phyloP scores from a whole-genome alignment of 2,113 vertebrate species.

The Sylvia atricapilla region DNA sequence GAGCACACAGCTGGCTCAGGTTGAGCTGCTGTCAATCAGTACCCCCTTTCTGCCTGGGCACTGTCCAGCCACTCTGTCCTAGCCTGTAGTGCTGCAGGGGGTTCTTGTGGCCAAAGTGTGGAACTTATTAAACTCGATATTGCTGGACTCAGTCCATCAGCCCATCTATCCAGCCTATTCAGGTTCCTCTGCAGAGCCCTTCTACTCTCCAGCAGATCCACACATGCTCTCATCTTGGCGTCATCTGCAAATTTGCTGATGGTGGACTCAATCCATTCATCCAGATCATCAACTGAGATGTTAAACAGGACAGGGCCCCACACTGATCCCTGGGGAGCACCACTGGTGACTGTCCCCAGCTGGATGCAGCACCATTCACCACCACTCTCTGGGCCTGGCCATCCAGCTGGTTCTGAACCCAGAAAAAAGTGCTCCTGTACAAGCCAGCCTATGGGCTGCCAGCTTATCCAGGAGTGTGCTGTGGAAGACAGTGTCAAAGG shows the following conservation, averaged over 20 bases:
- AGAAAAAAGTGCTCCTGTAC: neutral
- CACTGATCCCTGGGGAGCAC: neutral
- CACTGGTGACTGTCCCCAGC: neutral
- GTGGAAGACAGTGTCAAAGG: neutral
- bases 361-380: neutral
- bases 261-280: rapidly evolving
- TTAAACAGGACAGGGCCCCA: neutral
- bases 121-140: rapidly evolving
- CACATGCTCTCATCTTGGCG: too few species aligned
- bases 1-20: neutral
- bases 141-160: neutral
- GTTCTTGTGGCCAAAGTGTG: neutral
- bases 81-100: neutral
- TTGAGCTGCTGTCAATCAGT: neutral
- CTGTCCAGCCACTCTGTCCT: neutral
- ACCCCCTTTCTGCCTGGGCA: neutral
- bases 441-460: neutral
- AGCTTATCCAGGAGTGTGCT: neutral
- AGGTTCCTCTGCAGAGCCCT: neutral
- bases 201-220: neutral
- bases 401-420: neutral
- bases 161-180: neutral
- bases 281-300: rapidly evolving
- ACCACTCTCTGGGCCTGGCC: neutral
- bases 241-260: neutral